Base-by-base conservation (phyloP, 2,797 vertebrate genomes). In the Rhodeus uyekii region DNA sequence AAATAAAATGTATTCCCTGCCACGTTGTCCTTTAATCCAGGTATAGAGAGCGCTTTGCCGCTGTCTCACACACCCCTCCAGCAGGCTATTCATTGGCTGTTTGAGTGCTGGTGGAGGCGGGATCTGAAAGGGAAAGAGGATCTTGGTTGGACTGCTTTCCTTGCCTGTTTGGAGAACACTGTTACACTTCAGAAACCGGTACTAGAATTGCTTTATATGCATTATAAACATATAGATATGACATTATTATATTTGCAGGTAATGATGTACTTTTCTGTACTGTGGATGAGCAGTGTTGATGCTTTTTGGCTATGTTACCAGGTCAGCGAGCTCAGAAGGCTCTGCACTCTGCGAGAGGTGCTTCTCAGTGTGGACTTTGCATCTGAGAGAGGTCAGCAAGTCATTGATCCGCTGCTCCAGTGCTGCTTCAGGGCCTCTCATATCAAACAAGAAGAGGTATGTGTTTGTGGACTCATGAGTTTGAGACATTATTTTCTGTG, bases 61-160 rank as follows among this genome's bases (percentile, higher is more conserved):
- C 90, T 90, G 63, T 94, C 94, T 1, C 94, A 96, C 74, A 89
- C 87, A 4, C 68, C 38, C 3, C 90, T 97, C 1, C 92, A 87
- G 83, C 87, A 72, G 9, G 89, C 92, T 8, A 89, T 99, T 83
- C 95, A 93, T 34, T 76, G 10, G 0, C 75, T 98, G 13, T 98
- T 93, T 85, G 94, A 96, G 50, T 89, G 89, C 65, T 99, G 97
- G 97, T 99, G 98, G 97, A 94, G 95, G 84, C 97, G 93, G 73
- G 95, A 92, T 24, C 93, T 99, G 46, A 90, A 93, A 78, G 94
- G 95, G 73, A 97, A 94, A 83, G 96, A 98, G 34, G 93, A 93
- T 61, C 94, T 98, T 79, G 97, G 97, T 22, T 96, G 92, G 91
- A 96, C 94, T 0, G 94, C 96, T 0, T 95, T 98, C 72, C 13